Evolutionary conservation across 30 jellyfish, hydroid and myxozoan species (phyloP).

Genomic region (Pelagia noctiluca): DNA sequence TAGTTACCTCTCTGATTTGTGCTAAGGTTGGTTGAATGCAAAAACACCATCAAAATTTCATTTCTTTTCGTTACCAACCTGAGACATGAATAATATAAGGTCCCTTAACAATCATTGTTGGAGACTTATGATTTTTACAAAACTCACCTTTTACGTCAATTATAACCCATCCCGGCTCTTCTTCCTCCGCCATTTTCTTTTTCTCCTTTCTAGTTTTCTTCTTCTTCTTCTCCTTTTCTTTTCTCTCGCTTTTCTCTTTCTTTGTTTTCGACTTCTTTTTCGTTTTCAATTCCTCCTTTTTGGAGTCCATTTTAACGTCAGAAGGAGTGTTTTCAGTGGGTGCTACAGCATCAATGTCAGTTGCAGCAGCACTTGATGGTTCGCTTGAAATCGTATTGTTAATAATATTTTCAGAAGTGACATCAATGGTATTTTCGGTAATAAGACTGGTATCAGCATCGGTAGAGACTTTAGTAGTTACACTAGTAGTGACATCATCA

Average conservation of each 20-base stretch:
- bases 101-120: no score
- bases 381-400: background rate
- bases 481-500: background rate
- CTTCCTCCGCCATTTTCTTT: conserved; percentile 1
- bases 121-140: no score
- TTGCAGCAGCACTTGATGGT: background rate
- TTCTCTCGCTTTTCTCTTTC: conserved; percentile 22
- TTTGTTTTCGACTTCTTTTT: conserved; percentile 27
- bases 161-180: conserved; percentile 47
- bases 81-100: no score
- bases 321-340: background rate
- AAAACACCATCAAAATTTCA: no score
- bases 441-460: conserved; percentile 5
- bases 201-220: conserved; percentile 23
- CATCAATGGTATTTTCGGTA: background rate
- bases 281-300: conserved; percentile 12
- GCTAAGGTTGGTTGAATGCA: no score
- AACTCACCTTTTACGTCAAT: conserved; percentile 26
- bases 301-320: background rate
- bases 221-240: conserved; percentile 1
- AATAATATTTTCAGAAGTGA: background rate
- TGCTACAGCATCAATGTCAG: conserved; percentile 4
- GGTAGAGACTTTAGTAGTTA: background rate
- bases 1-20: no score
- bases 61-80: no score